Evolutionary conservation across 2,113 vertebrate genomes (phyloP), one percentile per base, ranked within the genome.

Genomic region (Orientallactaga bullata): DNA sequence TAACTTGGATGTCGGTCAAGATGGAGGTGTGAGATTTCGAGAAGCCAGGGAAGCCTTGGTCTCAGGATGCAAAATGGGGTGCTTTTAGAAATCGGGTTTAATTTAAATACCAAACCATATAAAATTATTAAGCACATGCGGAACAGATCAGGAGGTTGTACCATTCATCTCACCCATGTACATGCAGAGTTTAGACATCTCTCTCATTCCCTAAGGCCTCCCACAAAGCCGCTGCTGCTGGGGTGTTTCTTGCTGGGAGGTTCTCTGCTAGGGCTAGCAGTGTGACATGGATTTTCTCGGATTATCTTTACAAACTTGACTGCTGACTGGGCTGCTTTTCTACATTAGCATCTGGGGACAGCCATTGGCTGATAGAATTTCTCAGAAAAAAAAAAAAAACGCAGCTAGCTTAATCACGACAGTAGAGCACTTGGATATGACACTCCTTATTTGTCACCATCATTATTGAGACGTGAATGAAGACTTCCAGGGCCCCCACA

Each of bases 281-380:
- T 94, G 71, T 94, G 65, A 85, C 76, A 89, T 92, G 90, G 71
- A 94, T 94, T 93, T 95, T 60, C 74, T 91, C 83, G 60, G 79
- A 77, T 26, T 93, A 71, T 89, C 82, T 96, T 96, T 65, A 88
- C 51, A 87, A 91, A 91, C 65, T 66, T 72, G 78, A 94, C 80
- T 94, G 30, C 68, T 94, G 68, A 88, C 63, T 55, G 76, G 84
- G 91, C 79, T 42, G 82, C 81, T 96, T 30, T 72, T 87, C 74
- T 72, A 55, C 11, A 24, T 89, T 74, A 78, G 83, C 84, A 95
- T 94, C 73, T 60, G 91, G 60, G 89, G 86, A 91, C 76, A 86
- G 65, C 76, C n/a, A 39, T n/a, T 91, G 74, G 58, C 93, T 88
- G 78, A 85, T 79, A 92, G 94, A 93, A 91, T 63, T 88, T 89